Evolutionary conservation across 2,888 invertebrate genomes (phyloP), one percentile per base, ranked within the genome.

Genomic region (Mythimna vitellina): DNA sequence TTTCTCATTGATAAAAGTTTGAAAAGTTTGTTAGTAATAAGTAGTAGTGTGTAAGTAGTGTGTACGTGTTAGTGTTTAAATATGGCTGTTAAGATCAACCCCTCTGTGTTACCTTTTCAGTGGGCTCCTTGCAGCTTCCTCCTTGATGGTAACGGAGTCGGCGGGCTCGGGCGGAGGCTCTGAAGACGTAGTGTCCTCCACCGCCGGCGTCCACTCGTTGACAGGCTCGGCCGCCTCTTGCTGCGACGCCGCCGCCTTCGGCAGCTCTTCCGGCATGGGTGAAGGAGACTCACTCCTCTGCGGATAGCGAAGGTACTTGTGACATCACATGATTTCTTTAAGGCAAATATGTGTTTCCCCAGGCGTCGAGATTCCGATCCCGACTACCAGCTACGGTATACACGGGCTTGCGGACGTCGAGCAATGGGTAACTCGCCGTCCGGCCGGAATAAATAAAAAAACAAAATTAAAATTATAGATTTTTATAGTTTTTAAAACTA

Each of bases 201-300:
- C 92, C 0, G 92, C 93, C 0, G 95, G 93, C 38, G 93, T 90
- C 95, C 95, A 95, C 71, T 95, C 96, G 0, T 29, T 78, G 53
- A 90, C 86, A 51, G 91, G 87, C 57, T 87, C 89, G 56, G 93
- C 92, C 0, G 84, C 67, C 14, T 87, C 87, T 17, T 89, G 89
- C 72, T 93, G 93, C 4, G 88, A 80, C 17, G 89, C 84, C 42
- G 87, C 87, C 20, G 87, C 83, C 63, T 89, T 90, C 6, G 87
- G 85, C 61, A 87, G 78, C 70, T 89, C 88, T 10, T 89, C 91
- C 2, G 84, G 72, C 3, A 89, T 88, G 1, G 93, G 91, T 8
- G 93, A 91, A 0, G 95, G 95, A 0, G 95, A 95, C 80, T 95
- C 95, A 76, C 95, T 95, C 68, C 91, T 90, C 95, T 96, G 87